Conservation (phyloP, 2,113 vertebrate genomes). For the Merops nubicus region DNA sequence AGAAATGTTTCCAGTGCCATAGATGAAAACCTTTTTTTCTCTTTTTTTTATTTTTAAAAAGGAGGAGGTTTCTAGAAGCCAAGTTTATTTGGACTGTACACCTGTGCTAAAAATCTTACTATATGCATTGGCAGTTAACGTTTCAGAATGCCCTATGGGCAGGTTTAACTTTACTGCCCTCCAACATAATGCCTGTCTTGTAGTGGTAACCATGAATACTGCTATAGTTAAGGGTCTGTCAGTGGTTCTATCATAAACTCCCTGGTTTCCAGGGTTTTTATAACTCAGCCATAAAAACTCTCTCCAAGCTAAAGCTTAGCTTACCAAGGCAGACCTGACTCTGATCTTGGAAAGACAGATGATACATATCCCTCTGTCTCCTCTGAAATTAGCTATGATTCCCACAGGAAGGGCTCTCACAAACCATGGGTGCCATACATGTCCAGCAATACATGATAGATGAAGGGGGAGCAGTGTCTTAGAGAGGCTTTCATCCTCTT, state of each 20-base stretch:
- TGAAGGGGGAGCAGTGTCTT: neutral
- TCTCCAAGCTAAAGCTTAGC: slow-evolving; percentile 48
- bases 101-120: slow-evolving; percentile 46
- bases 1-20: slow-evolving; percentile 53
- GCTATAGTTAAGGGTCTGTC: slow-evolving; percentile 45
- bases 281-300: slow-evolving; percentile 34
- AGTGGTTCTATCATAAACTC: slow-evolving; percentile 67
- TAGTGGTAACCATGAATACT: slow-evolving; percentile 64
- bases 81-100: slow-evolving; percentile 35
- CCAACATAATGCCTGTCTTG: slow-evolving; percentile 53
- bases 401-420: slow-evolving; percentile 15
- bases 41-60: neutral
- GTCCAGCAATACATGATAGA: slow-evolving; percentile 4
- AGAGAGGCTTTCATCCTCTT: slow-evolving; percentile 52
- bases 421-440: slow-evolving; percentile 15
- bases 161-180: slow-evolving; percentile 65
- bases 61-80: neutral
- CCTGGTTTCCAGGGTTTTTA: slow-evolving; percentile 27
- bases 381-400: slow-evolving; percentile 19
- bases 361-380: slow-evolving; percentile 16
- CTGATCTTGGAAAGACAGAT: slow-evolving; percentile 20
- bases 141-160: slow-evolving; percentile 37
- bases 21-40: neutral
- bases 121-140: slow-evolving; percentile 28
- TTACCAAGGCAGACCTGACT: slow-evolving; percentile 51